Evolutionary conservation across 2,113 vertebrate species (phyloP).

Genomic region (Semnopithecus entellus): DNA sequence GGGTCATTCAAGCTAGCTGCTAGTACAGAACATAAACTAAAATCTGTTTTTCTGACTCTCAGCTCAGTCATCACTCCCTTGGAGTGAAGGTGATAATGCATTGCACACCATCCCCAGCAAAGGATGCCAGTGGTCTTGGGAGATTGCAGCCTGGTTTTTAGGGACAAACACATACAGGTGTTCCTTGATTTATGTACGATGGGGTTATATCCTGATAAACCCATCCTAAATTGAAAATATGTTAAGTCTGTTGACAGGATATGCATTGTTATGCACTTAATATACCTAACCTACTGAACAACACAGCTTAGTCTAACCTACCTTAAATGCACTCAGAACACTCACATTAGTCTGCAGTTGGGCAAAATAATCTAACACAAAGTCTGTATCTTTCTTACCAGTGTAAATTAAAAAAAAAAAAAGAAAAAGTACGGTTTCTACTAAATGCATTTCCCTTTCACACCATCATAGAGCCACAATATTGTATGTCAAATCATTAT

Average conservation of each 20-base stretch:
- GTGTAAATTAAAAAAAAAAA: no score
- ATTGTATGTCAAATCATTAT: neutral
- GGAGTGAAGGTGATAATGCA: neutral
- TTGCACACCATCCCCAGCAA: no score
- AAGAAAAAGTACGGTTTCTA: neutral
- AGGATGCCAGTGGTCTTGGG: rapidly evolving
- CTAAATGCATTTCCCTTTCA: neutral
- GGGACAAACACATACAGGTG: neutral
- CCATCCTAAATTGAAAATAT: neutral
- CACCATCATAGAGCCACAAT: neutral
- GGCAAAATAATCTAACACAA: neutral
- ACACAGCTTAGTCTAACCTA: neutral
- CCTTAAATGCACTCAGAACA: neutral
- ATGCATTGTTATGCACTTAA: neutral
- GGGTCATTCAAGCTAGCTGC: neutral
- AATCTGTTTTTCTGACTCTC: neutral
- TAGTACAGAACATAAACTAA: neutral
- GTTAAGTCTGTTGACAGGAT: neutral
- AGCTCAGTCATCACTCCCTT: neutral
- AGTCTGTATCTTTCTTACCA: neutral
- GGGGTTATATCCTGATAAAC: neutral
- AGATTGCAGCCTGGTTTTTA: neutral
- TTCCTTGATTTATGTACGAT: neutral
- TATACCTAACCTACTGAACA: neutral
- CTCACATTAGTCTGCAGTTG: neutral